phyloP scores from a whole-genome alignment of 64 coral and sea anemone genomes.

The Platygyra sinensis region DNA sequence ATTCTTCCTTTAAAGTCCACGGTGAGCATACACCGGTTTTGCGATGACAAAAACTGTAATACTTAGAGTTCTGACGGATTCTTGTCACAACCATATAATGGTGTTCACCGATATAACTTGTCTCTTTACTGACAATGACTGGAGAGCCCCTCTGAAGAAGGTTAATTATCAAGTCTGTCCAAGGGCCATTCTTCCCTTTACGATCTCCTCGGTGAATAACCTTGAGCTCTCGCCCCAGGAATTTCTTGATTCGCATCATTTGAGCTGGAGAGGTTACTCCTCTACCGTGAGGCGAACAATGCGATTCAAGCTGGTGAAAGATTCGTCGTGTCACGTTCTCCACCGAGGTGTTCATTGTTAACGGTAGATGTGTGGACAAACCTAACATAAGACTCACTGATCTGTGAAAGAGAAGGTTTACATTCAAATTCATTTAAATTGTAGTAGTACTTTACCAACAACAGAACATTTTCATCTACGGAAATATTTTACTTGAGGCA shows the following conservation, averaged over 20 bases:
- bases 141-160: conserved; percentile 66
- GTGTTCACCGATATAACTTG: not conserved
- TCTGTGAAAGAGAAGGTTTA: not conserved
- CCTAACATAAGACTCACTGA: not conserved
- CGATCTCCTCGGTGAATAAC: conserved; percentile 10
- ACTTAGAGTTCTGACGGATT: conserved; percentile 47
- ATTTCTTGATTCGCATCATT: conserved; percentile 50
- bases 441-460: not conserved
- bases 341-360: conserved; percentile 24
- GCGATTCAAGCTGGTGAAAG: conserved; percentile 18
- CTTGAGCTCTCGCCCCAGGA: conserved; percentile 14
- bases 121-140: conserved; percentile 72
- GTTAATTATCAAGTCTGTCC: conserved; percentile 25
- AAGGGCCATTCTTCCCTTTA: not conserved
- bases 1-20: conserved; percentile 50
- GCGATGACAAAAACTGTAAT: conserved; percentile 61
- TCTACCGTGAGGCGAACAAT: conserved; percentile 24
- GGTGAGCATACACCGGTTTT: conserved; percentile 40
- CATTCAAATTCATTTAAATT: not conserved
- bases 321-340: conserved; percentile 43
- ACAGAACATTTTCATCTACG: no score
- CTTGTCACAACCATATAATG: conserved; percentile 70
- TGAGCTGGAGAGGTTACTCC: conserved; percentile 54
- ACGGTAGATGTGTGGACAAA: conserved; percentile 12
- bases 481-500: no score